phyloP scores from a whole-genome alignment of 2,797 vertebrate genomes.

The Aldrovandia affinis region DNA sequence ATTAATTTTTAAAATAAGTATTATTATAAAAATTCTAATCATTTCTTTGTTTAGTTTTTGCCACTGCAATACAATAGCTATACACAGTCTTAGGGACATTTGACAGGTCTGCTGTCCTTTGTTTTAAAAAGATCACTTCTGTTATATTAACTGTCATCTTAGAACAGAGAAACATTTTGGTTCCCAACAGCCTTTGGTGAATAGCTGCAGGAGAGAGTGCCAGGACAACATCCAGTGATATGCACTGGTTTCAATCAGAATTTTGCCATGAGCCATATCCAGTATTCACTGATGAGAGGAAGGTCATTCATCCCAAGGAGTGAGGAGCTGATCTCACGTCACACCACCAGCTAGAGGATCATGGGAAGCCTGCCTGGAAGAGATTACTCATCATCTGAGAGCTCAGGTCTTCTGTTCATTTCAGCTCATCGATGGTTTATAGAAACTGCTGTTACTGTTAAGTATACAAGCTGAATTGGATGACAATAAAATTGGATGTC shows the following conservation, averaged over 20 bases:
- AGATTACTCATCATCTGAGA: not conserved
- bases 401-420: not conserved
- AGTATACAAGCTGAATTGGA: not conserved
- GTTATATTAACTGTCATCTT: not conserved
- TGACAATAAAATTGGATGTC: no score
- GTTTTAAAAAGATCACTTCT: not conserved
- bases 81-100: no score
- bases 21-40: no score
- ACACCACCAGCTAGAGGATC: not conserved
- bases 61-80: no score
- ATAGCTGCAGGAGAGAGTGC: not conserved
- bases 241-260: not conserved
- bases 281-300: not conserved
- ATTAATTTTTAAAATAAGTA: no score
- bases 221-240: not conserved
- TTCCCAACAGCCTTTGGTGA: no score
- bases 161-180: not conserved
- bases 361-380: not conserved
- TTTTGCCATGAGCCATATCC: not conserved
- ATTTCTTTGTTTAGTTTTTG: no score
- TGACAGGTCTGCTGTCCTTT: not conserved
- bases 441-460: not conserved
- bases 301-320: not conserved
- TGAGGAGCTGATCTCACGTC: not conserved
- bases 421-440: not conserved